A percentile compares a stretch with the other conserved stretches of the same genome.
Evolutionary conservation across 2,888 invertebrate species (phyloP).

Genomic region (Athalia circularis): DNA sequence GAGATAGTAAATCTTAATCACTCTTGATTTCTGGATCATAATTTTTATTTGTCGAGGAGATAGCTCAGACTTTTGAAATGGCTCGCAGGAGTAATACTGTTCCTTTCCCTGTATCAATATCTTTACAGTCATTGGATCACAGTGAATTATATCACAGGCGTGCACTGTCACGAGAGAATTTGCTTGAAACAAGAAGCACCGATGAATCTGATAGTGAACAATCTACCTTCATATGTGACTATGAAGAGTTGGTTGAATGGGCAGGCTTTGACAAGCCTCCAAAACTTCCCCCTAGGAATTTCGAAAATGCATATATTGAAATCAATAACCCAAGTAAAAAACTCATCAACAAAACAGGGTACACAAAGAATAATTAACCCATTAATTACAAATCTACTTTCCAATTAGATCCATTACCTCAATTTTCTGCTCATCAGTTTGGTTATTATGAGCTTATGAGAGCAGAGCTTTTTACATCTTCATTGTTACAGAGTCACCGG

Average conservation of each 20-base stretch:
- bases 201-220: slow-evolving; percentile 49
- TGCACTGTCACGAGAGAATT: slow-evolving; percentile 56
- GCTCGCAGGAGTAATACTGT: slow-evolving; percentile 51
- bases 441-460: neutral
- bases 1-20: neutral
- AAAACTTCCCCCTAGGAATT: slow-evolving; percentile 52
- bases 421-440: neutral
- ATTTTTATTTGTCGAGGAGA: neutral
- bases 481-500: slow-evolving; percentile 74
- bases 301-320: slow-evolving; percentile 56
- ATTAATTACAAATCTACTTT: neutral
- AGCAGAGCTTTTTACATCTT: neutral
- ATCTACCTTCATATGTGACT: slow-evolving; percentile 48
- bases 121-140: slow-evolving; percentile 63
- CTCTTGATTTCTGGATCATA: neutral
- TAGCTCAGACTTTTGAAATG: slow-evolving; percentile 47
- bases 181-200: slow-evolving; percentile 54
- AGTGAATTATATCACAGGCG: slow-evolving; percentile 69
- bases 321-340: slow-evolving; percentile 42
- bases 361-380: slow-evolving; percentile 26
- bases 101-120: slow-evolving; percentile 61
- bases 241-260: slow-evolving; percentile 58
- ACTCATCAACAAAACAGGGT: slow-evolving; percentile 50
- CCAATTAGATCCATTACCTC: slow-evolving; percentile 16
- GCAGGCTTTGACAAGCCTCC: slow-evolving; percentile 49